Evolutionary conservation across 2,888 invertebrate species (phyloP).

Genomic region (Crematogaster levior): DNA sequence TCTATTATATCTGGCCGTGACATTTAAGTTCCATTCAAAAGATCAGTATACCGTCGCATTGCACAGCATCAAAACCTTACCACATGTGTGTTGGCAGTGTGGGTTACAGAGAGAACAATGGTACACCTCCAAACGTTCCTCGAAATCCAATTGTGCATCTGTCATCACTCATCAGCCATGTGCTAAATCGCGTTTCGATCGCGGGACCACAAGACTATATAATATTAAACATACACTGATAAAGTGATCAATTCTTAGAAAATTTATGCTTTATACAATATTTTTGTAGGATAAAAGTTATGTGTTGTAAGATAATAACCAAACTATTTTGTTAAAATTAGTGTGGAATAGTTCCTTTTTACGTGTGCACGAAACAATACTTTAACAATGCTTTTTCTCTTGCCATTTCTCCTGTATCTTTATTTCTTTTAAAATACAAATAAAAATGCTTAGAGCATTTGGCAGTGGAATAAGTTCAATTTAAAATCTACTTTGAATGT

Average conservation of each 20-base stretch:
- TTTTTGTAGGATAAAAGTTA: not conserved
- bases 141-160: constrained; percentile 46
- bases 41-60: constrained; percentile 25
- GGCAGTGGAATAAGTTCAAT: not conserved
- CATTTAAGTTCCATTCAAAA: constrained; percentile 34
- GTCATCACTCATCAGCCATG: constrained; percentile 32
- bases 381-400: too few relatives aligned
- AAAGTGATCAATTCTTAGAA: not conserved
- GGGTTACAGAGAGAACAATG: constrained; percentile 34
- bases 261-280: not conserved
- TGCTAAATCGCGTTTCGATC: constrained; percentile 18
- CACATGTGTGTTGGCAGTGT: constrained; percentile 10
- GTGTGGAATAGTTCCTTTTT: not conserved
- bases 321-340: constrained; percentile 8
- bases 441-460: not conserved
- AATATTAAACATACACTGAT: not conserved
- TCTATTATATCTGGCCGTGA: constrained; percentile 30
- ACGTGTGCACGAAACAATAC: not conserved
- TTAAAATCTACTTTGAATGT: not conserved
- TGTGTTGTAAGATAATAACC: too few relatives aligned
- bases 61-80: constrained; percentile 26
- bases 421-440: not conserved
- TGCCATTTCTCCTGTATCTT: not conserved
- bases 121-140: constrained; percentile 38
- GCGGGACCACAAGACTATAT: not conserved